phyloP scores from a whole-genome alignment of 30 jellyfish, hydroid and myxozoan species.

The Morbakka virulenta region DNA sequence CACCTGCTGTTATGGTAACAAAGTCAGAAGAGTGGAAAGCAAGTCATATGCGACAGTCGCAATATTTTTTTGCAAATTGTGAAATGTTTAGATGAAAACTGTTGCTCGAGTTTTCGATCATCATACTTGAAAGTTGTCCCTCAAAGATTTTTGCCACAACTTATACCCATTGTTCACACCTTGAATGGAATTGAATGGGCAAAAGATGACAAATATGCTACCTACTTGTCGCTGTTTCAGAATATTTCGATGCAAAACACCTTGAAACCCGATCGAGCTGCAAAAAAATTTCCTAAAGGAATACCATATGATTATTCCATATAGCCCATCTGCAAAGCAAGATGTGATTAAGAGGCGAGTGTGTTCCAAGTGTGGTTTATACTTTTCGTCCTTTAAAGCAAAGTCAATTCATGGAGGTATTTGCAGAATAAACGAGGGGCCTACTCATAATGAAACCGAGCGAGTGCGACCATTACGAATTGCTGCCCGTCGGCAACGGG shows the following conservation, averaged over 20 bases:
- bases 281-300: background rate
- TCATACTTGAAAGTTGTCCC: background rate
- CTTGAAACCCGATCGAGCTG: background rate
- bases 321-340: background rate
- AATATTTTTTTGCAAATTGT: background rate
- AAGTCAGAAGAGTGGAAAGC: background rate
- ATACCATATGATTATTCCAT: background rate
- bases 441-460: too few species aligned
- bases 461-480: too few species aligned
- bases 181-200: background rate
- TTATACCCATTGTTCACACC: background rate
- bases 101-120: background rate
- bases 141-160: background rate
- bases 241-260: background rate
- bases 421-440: too few species aligned
- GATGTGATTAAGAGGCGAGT: background rate
- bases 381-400: too few species aligned
- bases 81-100: too few species aligned
- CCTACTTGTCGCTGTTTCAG: background rate
- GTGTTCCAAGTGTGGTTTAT: background rate
- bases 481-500: too few species aligned
- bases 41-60: background rate
- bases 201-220: background rate
- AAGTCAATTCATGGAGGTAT: too few species aligned
- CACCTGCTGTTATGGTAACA: background rate